Conservation (phyloP, 2,888 invertebrate species). For the Alsophila aescularia region DNA sequence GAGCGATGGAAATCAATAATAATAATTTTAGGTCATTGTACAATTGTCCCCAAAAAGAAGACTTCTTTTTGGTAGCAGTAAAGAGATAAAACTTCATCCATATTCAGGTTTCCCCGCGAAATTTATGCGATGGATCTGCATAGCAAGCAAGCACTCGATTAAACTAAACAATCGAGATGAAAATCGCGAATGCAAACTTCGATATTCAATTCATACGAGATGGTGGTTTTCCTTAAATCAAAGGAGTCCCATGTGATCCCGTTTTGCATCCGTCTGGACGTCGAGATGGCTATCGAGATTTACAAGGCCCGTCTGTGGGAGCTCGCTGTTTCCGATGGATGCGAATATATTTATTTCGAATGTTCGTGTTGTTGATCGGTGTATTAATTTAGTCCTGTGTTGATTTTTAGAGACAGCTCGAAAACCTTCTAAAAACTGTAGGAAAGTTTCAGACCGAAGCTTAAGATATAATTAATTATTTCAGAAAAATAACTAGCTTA, state of each 20-base stretch:
- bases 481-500: too few relatives aligned
- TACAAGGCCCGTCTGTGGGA: constrained; percentile 78
- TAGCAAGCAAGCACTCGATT: constrained; percentile 46
- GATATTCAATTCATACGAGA: constrained; percentile 56
- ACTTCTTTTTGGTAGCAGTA: neutral
- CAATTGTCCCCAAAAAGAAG: too few relatives aligned
- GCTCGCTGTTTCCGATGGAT: constrained; percentile 64
- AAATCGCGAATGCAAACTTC: constrained; percentile 61
- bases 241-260: constrained; percentile 66
- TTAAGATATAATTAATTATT: too few relatives aligned
- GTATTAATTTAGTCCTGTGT: constrained; percentile 35
- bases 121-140: constrained; percentile 35
- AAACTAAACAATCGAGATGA: constrained; percentile 71
- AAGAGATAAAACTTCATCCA: constrained; percentile 2
- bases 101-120: constrained; percentile 52
- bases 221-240: constrained; percentile 76
- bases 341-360: constrained; percentile 64
- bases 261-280: constrained; percentile 83
- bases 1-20: too few relatives aligned
- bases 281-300: constrained; percentile 84
- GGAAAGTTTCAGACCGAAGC: too few relatives aligned
- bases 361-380: constrained; percentile 26
- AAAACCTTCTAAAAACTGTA: neutral
- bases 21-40: too few relatives aligned
- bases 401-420: neutral